A percentile compares a stretch with the other conserved stretches of the same genome.
Conservation (phyloP, 2,888 invertebrate genomes). For the Hololepta plana region DNA sequence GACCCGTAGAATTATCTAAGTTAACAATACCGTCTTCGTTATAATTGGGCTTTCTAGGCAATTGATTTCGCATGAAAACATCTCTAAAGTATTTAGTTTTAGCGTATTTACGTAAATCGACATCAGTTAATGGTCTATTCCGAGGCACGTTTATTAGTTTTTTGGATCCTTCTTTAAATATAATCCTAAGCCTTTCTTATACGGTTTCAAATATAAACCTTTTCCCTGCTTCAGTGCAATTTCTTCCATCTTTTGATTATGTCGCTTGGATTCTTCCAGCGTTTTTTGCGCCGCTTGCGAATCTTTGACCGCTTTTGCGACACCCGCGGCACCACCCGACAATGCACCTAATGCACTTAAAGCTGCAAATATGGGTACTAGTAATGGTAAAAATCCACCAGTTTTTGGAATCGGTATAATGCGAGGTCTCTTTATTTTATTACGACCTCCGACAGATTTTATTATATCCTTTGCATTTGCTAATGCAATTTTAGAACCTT, state of each 20-base stretch:
- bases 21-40: slow-evolving; percentile 15
- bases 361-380: slow-evolving; percentile 20
- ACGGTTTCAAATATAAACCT: slow-evolving; percentile 17
- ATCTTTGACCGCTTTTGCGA: slow-evolving; percentile 19
- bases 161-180: slow-evolving; percentile 8
- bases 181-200: slow-evolving; percentile 11
- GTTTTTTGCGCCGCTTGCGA: slow-evolving; percentile 17
- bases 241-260: slow-evolving; percentile 22
- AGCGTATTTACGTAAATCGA: slow-evolving; percentile 15
- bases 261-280: slow-evolving; percentile 17
- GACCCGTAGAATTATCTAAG: slow-evolving; percentile 13
- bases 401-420: slow-evolving; percentile 18
- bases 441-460: slow-evolving; percentile 5
- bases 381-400: slow-evolving; percentile 18
- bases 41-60: slow-evolving; percentile 14
- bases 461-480: slow-evolving; percentile 4
- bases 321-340: slow-evolving; percentile 19
- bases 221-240: slow-evolving; percentile 16
- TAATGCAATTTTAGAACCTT: slow-evolving; percentile 5
- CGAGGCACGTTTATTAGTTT: slow-evolving; percentile 12
- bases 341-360: slow-evolving; percentile 18
- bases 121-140: slow-evolving; percentile 14
- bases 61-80: slow-evolving; percentile 20
- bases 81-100: slow-evolving; percentile 17
- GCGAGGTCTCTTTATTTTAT: too few relatives aligned